These are phyloP conservation scores for Pelvicachromis taeniatus DNA, from an alignment of 2,113 vertebrate species.

Conservation along the genomic window DNA sequence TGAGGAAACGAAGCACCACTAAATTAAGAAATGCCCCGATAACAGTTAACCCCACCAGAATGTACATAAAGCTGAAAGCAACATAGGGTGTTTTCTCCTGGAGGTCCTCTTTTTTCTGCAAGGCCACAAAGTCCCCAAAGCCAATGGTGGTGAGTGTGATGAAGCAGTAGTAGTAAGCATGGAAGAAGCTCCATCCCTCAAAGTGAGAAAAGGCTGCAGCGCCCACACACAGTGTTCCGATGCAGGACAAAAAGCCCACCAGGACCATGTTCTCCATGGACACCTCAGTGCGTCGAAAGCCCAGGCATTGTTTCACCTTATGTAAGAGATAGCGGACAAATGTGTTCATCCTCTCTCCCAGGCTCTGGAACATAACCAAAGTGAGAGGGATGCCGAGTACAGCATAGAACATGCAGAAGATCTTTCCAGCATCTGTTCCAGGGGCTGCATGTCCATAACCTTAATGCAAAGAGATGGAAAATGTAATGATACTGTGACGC, in stretches of 20 bases:
- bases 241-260: conserved; percentile 90
- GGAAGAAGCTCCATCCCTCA: conserved; percentile 96
- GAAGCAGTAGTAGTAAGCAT: conserved; percentile 97
- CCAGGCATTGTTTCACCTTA: conserved; percentile 84
- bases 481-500: neutral
- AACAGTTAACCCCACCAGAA: conserved; percentile 90
- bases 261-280: conserved; percentile 96
- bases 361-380: conserved; percentile 96
- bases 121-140: conserved; percentile 95
- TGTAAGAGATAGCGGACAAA: conserved; percentile 86
- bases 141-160: conserved; percentile 97
- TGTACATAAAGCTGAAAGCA: conserved; percentile 97
- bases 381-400: conserved; percentile 94
- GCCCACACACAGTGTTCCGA: conserved; percentile 87
- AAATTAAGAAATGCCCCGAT: conserved; percentile 96
- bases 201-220: conserved; percentile 90
- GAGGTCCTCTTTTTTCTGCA: conserved; percentile 92
- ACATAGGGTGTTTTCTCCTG: conserved; percentile 93
- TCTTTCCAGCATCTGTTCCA: conserved; percentile 90
- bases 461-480: conserved; percentile 48
- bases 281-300: conserved; percentile 80
- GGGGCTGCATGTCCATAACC: conserved; percentile 94
- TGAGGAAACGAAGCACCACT: conserved; percentile 93
- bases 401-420: conserved; percentile 98
- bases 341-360: conserved; percentile 94